These are phyloP conservation scores for Eupithecia inturbata DNA, from an alignment of 2,888 invertebrate species.

Conservation along the genomic window DNA sequence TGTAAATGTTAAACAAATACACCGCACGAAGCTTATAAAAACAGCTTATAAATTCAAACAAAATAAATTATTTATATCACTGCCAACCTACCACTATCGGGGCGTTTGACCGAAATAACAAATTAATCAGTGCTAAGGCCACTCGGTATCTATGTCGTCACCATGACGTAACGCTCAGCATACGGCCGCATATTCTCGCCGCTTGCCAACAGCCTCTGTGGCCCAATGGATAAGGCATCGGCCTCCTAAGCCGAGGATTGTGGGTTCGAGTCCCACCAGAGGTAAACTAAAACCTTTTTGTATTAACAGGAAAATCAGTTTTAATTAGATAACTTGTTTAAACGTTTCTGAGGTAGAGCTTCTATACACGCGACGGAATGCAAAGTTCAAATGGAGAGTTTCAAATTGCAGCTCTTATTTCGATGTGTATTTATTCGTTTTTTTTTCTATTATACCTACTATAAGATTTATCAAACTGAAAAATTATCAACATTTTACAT, in stretches of 20 bases:
- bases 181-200: constrained; percentile 87
- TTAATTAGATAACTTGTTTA: constrained; percentile 12
- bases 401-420: not conserved
- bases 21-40: not conserved
- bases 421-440: not conserved
- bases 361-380: not conserved
- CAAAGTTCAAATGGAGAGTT: not conserved
- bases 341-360: not conserved
- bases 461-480: not conserved
- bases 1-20: not conserved
- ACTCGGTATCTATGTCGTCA: constrained; percentile 52
- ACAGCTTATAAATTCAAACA: not conserved
- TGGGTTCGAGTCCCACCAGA: constrained; percentile 95
- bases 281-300: constrained; percentile 82
- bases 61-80: constrained; percentile 15
- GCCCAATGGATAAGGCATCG: constrained; percentile 94
- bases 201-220: constrained; percentile 93
- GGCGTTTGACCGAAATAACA: constrained; percentile 46
- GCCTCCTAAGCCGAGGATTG: constrained; percentile 94
- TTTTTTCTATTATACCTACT: not conserved
- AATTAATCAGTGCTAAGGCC: constrained; percentile 56
- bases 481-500: too few relatives aligned
- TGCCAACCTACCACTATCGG: constrained; percentile 31
- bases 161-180: constrained; percentile 65
- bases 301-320: constrained; percentile 29